A percentile compares a stretch with the other conserved stretches of the same genome.
Conservation (phyloP, 1,140 invertebrate species). For the Drosophila dunni region DNA sequence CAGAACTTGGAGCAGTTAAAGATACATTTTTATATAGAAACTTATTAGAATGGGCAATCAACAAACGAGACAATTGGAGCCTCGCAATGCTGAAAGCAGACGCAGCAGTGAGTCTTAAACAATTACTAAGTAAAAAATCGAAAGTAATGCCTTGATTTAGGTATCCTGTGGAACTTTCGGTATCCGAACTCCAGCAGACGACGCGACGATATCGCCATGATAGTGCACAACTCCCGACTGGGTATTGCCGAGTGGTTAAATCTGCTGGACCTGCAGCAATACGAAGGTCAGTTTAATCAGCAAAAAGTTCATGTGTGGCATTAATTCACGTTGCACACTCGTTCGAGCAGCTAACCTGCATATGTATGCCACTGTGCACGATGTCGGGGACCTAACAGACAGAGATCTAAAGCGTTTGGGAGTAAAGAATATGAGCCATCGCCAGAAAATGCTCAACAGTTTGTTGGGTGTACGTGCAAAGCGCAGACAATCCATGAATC, state of each 20-base stretch:
- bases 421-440: slow-evolving; percentile 87
- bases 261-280: slow-evolving; percentile 75
- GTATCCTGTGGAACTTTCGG: slow-evolving; percentile 82
- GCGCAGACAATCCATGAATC: slow-evolving; percentile 72
- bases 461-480: slow-evolving; percentile 87
- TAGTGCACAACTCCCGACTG: slow-evolving; percentile 74
- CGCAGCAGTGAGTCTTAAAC: slow-evolving; percentile 65
- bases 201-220: slow-evolving; percentile 69
- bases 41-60: slow-evolving; percentile 69
- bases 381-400: slow-evolving; percentile 87
- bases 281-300: slow-evolving; percentile 58
- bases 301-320: not conserved
- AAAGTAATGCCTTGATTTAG: slow-evolving; percentile 28
- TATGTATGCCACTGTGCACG: slow-evolving; percentile 86
- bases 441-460: slow-evolving; percentile 88
- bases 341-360: slow-evolving; percentile 77
- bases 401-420: slow-evolving; percentile 87
- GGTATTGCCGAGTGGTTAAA: slow-evolving; percentile 74
- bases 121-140: not conserved
- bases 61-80: slow-evolving; percentile 58
- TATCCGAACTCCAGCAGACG: slow-evolving; percentile 61
- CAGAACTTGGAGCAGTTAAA: slow-evolving; percentile 4
- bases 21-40: not conserved
- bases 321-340: slow-evolving; percentile 12
- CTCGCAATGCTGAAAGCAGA: slow-evolving; percentile 50